Evolutionary conservation across 2,797 vertebrate species (phyloP), one percentile per base, ranked within the genome.

Genomic region (Alcedo quadribrachys): DNA sequence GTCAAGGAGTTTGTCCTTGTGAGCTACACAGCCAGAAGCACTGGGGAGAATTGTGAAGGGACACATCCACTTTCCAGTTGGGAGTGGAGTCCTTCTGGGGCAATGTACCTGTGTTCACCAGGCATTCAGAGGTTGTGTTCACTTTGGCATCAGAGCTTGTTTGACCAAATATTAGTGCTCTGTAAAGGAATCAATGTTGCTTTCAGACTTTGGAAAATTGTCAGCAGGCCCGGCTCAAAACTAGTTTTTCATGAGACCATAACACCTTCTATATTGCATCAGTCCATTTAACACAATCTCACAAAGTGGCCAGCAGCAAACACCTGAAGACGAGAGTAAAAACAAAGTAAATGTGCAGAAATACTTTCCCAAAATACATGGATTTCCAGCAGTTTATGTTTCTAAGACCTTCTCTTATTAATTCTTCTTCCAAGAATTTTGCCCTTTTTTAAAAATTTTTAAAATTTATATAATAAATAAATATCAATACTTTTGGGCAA

Each of bases 11-110:
- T 28, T 63, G 55, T 6, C 43, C 27, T 46, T 61, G 24, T 35
- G 20, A 66, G 15, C 17, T 20, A 28, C 15, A 16, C 13, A 15
- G 30, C 33, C 11, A 50, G n/a, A 42, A 43, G 4, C 17, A 12
- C 0, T 19, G 48, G 16, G 32, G 11, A 43, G 2, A 15, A 33
- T 12, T 0, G 0, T 11, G 15, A 8, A 76, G 12, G 14, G 48
- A 37, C 13, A 30, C 17, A 6, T 80, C 20, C 22, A 7, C 12
- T 46, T 70, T 55, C 11, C 37, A 16, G 4, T 2, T 19, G 43
- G 20, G 22, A 65, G 8, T 12, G 46, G 53, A 57, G 10, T 7
- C 7, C 16, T 70, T 33, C 53, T 50, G 67, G 17, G 37, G 6
- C 27, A 40, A n/a, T 14, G 5, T 15, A 9, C 32, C 32, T 55